Base-by-base conservation (phyloP, 2,888 invertebrate genomes). In the Falcaria lacertinaria region DNA sequence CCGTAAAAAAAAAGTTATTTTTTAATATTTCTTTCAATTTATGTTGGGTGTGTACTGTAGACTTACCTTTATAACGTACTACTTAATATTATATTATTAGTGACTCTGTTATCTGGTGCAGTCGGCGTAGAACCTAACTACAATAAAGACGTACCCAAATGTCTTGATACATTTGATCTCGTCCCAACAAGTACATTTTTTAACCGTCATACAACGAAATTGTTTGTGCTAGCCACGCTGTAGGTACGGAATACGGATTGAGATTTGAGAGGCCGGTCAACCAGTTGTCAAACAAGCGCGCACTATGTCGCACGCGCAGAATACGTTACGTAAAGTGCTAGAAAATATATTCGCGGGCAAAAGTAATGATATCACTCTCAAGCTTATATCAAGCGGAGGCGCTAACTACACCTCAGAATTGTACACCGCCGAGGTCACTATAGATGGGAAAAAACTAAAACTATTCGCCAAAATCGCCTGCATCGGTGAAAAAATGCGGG, bases 391-490 rank as follows among this genome's bases (percentile, higher is more conserved):
- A n/a, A 69, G 69, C 46, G 74, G 64, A 6, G 78, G 76, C 6
- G 69, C 67, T 1, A 78, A 78, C 47, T 73, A 66, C 43, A 74
- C 77, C 3, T 74, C 77, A 2, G 49, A 50, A 0, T 50, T 78
- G 2, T 75, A 54, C 39, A 47, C 59, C n/a, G 57, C 55, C 2
- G 64, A 54, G 0, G 45, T 74, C 6, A 41, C 46, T 5, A 42
- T 47, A 2, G 42, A 44, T 2, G 34, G 44, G 34, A 45, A 60
- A 14, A 51, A 62, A 6, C 43, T 74, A 4, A 57, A 73, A 5
- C 53, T 77, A 1, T 80, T 80, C 50, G 72, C 70, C 0, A 80
- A 80, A 65, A 62, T 74, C 4, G 74, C 71, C 2, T 54, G 51
- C 19, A 28, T 73, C n/a, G 54, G 53, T 22, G 66, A 54, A 0